These are phyloP conservation scores for Tauraco erythrolophus DNA, from an alignment of 2,113 vertebrate species.

Conservation along the genomic window DNA sequence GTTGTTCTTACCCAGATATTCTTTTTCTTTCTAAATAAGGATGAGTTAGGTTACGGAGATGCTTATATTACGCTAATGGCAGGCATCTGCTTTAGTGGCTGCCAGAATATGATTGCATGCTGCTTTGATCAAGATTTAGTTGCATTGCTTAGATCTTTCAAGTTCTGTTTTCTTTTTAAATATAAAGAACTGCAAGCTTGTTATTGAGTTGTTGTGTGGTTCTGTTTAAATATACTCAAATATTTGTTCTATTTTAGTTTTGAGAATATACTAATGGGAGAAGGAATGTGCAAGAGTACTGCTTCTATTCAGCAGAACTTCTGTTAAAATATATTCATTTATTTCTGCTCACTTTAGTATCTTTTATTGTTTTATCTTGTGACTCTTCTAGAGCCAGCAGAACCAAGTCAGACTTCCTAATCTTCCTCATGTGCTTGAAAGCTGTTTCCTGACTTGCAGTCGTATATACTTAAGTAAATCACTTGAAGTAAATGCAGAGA, in stretches of 20 bases:
- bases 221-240: slow-evolving; percentile 45
- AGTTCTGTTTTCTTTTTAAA: slow-evolving; percentile 2
- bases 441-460: neutral
- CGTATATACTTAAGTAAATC: neutral
- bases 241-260: slow-evolving; percentile 38
- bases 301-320: neutral
- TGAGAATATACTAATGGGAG: neutral
- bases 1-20: neutral
- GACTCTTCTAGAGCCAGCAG: neutral
- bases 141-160: slow-evolving; percentile 28
- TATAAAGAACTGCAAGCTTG: slow-evolving; percentile 1
- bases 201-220: neutral
- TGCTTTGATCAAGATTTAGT: slow-evolving; percentile 33
- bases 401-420: neutral
- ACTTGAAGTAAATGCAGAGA: neutral
- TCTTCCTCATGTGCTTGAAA: neutral
- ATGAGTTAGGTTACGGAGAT: slow-evolving; percentile 10
- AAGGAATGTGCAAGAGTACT: neutral
- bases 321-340: neutral
- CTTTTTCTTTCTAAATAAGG: neutral
- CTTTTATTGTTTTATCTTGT: neutral
- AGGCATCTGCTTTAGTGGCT: neutral
- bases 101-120: slow-evolving; percentile 8
- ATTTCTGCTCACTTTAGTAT: slow-evolving; percentile 12
- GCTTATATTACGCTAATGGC: slow-evolving; percentile 8